Percentiles rank a stretch among this genome's conserved stretches.
phyloP scores from a whole-genome alignment of 2,797 vertebrate genomes.

The Diglossa cyanea region DNA sequence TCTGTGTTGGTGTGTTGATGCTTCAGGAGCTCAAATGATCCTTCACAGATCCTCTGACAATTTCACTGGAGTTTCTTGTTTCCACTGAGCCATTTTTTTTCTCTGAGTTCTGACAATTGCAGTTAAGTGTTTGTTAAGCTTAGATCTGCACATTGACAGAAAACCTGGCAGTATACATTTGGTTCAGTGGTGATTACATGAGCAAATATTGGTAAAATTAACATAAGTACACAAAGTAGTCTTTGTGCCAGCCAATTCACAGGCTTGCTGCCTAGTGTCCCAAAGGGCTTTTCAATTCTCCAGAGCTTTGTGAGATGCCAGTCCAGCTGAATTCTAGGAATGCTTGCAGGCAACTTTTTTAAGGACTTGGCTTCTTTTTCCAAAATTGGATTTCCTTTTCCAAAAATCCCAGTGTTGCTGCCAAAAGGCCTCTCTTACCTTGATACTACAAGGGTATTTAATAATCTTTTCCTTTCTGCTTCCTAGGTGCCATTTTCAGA shows the following conservation, averaged over 20 bases:
- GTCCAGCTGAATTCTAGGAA: conserved; percentile 13
- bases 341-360: neutral
- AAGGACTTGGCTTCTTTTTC: neutral
- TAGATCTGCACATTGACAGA: neutral
- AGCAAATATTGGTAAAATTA: neutral
- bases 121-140: neutral
- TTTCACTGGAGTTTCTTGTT: neutral
- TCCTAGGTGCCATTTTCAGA: neutral
- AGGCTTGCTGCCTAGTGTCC: neutral
- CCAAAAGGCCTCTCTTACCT: neutral
- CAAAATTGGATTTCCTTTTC: neutral
- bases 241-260: neutral
- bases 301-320: neutral
- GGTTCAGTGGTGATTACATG: neutral
- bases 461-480: neutral
- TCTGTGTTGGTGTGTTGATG: neutral
- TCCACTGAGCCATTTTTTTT: neutral
- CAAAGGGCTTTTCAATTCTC: neutral
- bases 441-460: neutral
- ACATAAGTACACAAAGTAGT: neutral
- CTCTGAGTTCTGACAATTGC: neutral
- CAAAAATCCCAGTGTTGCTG: neutral
- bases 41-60: neutral
- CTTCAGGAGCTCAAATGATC: neutral
- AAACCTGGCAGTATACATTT: neutral